phyloP scores from a whole-genome alignment of 2,113 vertebrate genomes.

The human region DNA sequence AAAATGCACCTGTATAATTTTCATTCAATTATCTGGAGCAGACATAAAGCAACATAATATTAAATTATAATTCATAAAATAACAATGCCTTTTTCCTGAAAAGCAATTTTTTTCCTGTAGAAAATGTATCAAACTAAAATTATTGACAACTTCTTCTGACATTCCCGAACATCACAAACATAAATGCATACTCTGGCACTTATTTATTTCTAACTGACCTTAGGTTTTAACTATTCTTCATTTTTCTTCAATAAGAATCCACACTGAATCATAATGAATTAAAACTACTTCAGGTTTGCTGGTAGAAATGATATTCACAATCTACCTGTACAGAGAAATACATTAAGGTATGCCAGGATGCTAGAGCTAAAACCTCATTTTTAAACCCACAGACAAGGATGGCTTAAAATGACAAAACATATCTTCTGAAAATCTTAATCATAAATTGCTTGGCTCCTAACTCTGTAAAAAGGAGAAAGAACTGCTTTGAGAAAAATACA shows the following conservation, averaged over 20 bases:
- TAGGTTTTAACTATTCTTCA: conserved; percentile 38
- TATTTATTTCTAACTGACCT: conserved; percentile 48
- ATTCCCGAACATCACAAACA: conserved; percentile 13
- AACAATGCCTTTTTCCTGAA: neutral
- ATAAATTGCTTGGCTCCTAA: conserved; percentile 60
- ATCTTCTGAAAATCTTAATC: conserved; percentile 62
- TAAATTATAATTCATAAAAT: conserved; percentile 43
- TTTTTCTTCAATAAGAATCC: conserved; percentile 47
- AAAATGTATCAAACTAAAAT: conserved; percentile 44
- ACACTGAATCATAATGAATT: conserved; percentile 48
- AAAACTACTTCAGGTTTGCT: conserved; percentile 30
- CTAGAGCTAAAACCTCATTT: conserved; percentile 53
- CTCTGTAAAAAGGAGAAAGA: conserved; percentile 52
- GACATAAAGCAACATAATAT: conserved; percentile 37
- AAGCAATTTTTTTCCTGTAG: conserved; percentile 9
- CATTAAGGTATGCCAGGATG: neutral
- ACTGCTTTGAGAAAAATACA: conserved; percentile 72
- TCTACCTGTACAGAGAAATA: conserved; percentile 41
- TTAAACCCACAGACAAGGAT: conserved; percentile 44
- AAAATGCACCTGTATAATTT: neutral
- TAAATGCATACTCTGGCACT: conserved; percentile 6
- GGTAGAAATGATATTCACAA: conserved; percentile 48
- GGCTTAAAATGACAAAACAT: conserved; percentile 52
- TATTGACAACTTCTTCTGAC: conserved; percentile 40
- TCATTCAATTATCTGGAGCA: conserved; percentile 15